Evolutionary conservation across 2,113 vertebrate genomes (phyloP).

Genomic region (Cyprinodon variegatus): DNA sequence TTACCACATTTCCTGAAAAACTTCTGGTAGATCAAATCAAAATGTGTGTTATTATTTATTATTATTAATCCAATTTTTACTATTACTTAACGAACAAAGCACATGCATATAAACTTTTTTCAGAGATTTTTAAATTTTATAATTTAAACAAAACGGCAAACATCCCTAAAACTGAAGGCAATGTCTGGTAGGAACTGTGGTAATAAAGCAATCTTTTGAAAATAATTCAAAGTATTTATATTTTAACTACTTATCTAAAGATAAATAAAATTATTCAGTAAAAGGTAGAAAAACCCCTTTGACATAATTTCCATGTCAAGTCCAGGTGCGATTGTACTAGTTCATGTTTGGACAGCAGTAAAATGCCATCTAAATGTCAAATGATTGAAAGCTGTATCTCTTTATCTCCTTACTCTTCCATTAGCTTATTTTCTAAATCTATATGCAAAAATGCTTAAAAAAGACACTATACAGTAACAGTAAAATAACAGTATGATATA

Average conservation of each 20-base stretch:
- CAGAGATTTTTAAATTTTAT: background rate
- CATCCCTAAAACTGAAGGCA: background rate
- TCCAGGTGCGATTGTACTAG: constrained; percentile 11
- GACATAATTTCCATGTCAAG: background rate
- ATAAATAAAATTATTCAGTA: background rate
- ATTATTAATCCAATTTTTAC: background rate
- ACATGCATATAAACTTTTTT: background rate
- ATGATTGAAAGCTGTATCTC: background rate
- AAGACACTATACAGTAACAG: background rate
- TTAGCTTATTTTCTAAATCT: background rate
- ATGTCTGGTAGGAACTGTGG: background rate
- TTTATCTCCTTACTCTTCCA: background rate
- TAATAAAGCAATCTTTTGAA: background rate
- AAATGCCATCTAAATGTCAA: background rate
- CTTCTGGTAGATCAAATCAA: background rate
- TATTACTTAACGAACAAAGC: background rate
- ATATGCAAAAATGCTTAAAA: background rate
- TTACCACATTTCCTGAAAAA: background rate
- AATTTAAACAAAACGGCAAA: background rate
- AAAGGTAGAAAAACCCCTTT: constrained; percentile 32
- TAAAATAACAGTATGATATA: background rate
- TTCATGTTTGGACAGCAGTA: background rate
- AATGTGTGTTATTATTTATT: background rate
- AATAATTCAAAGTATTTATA: background rate
- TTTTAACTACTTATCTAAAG: background rate